Base-by-base conservation (phyloP, 37 sponge, comb jelly and placozoan species). In the Ianthella basta region DNA sequence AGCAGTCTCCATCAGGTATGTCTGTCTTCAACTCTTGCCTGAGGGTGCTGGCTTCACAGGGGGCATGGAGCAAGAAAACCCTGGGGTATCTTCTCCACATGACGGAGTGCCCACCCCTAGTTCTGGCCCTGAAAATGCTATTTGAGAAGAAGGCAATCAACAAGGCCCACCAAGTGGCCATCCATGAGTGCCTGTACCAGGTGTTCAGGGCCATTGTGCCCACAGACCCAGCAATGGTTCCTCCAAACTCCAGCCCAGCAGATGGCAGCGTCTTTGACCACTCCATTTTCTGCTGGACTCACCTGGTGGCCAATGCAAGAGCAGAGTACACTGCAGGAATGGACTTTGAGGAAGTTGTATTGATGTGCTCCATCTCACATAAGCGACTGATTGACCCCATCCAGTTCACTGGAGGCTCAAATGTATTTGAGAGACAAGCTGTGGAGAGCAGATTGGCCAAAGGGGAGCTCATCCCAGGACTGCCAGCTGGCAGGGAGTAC, bases 201-300 rank as follows among this genome's bases (percentile, higher is more conserved):
- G 57, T 84, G 1, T 84, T 84, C 60, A 30, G 75, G 20, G 72
- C 85, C 38, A 55, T 84, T 36, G 56, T 84, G n/a, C 85, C 85
- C 67, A 30, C 40, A 6, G 53, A 65, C 14, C 55, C 83, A 15
- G 41, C 69, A 37, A 44, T 44, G 50, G 50, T 44, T 3, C 50
- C 50, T 44, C 38, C 83, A 20, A 66, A 29, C 23, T 6, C n/a
- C 24, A 41, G 41, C 25, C 29, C 72, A 5, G 60, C 55, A 15
- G 72, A 67, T n/a, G 23, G 8, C 54, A 50, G 60, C 20, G 85
- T 84, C 13, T 84, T 84, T 57, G 85, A 84, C 34, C 33, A 72
- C 50, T 84, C 85, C 24, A 10, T 50, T 36, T 29, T 25, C 30
- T 84, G 85, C 63, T 84, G 85, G 75, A 36, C 69, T 36, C 41